Evolutionary conservation across 2,888 invertebrate species (phyloP).

Genomic region (Rhamnusium bicolor): DNA sequence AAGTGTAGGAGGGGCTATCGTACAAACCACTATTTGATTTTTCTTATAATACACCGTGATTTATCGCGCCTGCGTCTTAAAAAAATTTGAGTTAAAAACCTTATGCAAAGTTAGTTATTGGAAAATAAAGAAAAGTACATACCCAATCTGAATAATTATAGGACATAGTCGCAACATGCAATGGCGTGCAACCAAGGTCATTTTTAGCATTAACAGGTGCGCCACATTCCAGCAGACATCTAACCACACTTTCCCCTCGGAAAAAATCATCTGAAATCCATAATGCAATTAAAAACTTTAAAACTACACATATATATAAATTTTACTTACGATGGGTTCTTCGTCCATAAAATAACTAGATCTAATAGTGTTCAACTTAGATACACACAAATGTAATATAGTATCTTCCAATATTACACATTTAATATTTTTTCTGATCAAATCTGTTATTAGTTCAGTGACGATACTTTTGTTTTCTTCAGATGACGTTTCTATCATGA

Average conservation of each 20-base stretch:
- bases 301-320: too few relatives aligned
- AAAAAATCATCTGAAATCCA: slow-evolving; percentile 77
- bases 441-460: slow-evolving; percentile 72
- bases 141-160: slow-evolving; percentile 82
- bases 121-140: slow-evolving; percentile 37
- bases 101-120: too few relatives aligned
- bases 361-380: slow-evolving; percentile 83
- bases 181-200: slow-evolving; percentile 83
- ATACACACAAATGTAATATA: slow-evolving; percentile 89
- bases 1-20: too few relatives aligned
- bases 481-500: slow-evolving; percentile 78
- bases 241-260: slow-evolving; percentile 81
- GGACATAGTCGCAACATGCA: slow-evolving; percentile 86
- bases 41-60: too few relatives aligned
- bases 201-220: slow-evolving; percentile 85
- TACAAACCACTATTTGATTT: too few relatives aligned
- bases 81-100: too few relatives aligned
- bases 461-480: slow-evolving; percentile 72
- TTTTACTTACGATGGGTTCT: slow-evolving; percentile 70
- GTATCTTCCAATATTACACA: slow-evolving; percentile 83
- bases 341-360: slow-evolving; percentile 85
- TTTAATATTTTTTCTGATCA: slow-evolving; percentile 78
- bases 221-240: slow-evolving; percentile 84
- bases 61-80: too few relatives aligned
- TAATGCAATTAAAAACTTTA: neutral